Evolutionary conservation across 2,888 invertebrate genomes (phyloP).

Genomic region (Taenaris catops): DNA sequence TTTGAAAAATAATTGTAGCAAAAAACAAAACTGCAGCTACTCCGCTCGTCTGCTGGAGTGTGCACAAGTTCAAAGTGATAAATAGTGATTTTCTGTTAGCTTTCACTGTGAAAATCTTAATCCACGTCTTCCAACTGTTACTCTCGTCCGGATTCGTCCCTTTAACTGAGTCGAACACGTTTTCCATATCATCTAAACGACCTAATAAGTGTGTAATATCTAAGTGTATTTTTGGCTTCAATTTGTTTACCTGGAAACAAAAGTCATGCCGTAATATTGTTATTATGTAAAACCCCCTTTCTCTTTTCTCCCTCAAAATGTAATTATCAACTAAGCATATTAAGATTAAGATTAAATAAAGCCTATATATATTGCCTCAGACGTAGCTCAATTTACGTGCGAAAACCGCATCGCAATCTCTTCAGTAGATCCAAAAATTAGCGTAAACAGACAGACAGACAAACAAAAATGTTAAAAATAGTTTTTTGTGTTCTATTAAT

Average conservation of each 20-base stretch:
- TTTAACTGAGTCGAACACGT: slow-evolving; percentile 35
- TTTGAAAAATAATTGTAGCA: slow-evolving; percentile 38
- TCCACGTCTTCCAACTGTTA: slow-evolving; percentile 37
- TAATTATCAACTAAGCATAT: too few species aligned
- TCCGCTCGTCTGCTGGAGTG: slow-evolving; percentile 34
- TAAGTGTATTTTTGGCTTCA: slow-evolving; percentile 35
- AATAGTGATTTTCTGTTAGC: slow-evolving; percentile 37
- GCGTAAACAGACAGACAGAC: too few species aligned
- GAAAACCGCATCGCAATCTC: too few species aligned
- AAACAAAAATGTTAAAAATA: too few species aligned
- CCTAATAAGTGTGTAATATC: slow-evolving; percentile 28
- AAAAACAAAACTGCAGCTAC: slow-evolving; percentile 40
- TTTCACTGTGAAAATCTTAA: slow-evolving; percentile 41
- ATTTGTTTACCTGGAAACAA: slow-evolving; percentile 34
- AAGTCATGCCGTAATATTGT: too few species aligned
- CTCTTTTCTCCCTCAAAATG: too few species aligned
- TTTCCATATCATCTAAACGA: slow-evolving; percentile 35
- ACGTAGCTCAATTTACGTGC: too few species aligned
- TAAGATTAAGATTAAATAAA: too few species aligned
- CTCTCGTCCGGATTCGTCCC: slow-evolving; percentile 32
- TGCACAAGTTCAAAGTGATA: slow-evolving; percentile 36
- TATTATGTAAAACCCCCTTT: too few species aligned
- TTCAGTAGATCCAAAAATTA: too few species aligned
- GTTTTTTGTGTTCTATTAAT: too few species aligned
- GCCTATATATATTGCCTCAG: too few species aligned